Base-by-base conservation (phyloP, 2,113 vertebrate genomes). In the Baryphthengus martii region DNA sequence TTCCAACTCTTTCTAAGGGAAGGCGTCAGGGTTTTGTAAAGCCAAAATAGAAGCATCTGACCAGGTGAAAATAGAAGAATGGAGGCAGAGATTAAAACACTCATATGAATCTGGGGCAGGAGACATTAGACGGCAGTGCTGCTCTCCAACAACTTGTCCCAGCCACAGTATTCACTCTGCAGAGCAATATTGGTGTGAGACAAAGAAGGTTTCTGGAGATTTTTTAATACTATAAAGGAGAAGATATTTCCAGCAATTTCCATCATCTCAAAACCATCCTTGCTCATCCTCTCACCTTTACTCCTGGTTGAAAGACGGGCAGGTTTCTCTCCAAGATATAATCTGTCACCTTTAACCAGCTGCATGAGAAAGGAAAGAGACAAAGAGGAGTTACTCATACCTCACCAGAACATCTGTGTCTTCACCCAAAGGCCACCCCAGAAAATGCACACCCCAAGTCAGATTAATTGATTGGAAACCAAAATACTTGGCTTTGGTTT, bases 311-410 rank as follows among this genome's bases (percentile, higher is more conserved):
- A 94, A 99, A 97, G 17, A 98, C 96, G 11, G 99, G 99, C 56
- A 99, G 97, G 94, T 98, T 99, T 96, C 97, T 97, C 93, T 99
- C 99, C 0, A 78, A 85, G 88, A 99, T 98, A 94, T 99, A 98
- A 67, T 99, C 99, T 0, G 97, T 99, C 87, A 99, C 99, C 95
- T 98, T 99, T 81, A 98, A 25, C 99, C 99, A 99, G 95, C 99
- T 99, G 96, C 58, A 96, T 15, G 10, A 87, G 58, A 94, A 9
- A 19, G 55, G 37, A 68, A 65, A 84, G 40, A 67, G 33, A 61
- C 35, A 71, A 26, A 62, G 39, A 56, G 24, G 72, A 55, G 83
- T 97, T 62, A 93, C 10, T 87, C 29, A 24, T 10, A 11, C 16
- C 73, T 84, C 65, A 80, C 18, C 55, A 80, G 25, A 90, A 40